These are phyloP conservation scores for Noctua comes DNA, from an alignment of 2,888 invertebrate species.

Conservation along the genomic window DNA sequence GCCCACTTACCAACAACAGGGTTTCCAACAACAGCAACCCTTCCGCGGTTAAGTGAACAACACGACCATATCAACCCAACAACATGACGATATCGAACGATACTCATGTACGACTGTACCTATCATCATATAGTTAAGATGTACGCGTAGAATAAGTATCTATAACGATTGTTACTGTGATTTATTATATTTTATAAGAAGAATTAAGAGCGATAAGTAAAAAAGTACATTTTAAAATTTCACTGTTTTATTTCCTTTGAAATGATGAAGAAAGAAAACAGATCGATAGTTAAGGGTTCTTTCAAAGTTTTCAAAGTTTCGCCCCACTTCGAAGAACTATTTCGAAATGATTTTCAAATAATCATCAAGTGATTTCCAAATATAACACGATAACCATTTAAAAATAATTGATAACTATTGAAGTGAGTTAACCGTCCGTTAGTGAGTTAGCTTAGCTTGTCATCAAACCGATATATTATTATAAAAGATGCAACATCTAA, in stretches of 20 bases:
- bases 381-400: neutral
- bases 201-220: slow-evolving; percentile 69
- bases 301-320: neutral
- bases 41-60: slow-evolving; percentile 80
- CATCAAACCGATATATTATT: neutral
- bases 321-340: neutral
- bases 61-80: slow-evolving; percentile 21
- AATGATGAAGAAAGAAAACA: neutral
- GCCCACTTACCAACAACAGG: slow-evolving; percentile 57
- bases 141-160: slow-evolving; percentile 71
- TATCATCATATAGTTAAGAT: slow-evolving; percentile 69
- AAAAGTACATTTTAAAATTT: slow-evolving; percentile 38
- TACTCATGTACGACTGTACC: slow-evolving; percentile 66
- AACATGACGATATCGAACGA: slow-evolving; percentile 50
- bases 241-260: slow-evolving; percentile 30
- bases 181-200: slow-evolving; percentile 81
- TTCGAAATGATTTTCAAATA: neutral
- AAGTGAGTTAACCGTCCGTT: no score
- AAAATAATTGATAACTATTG: neutral
- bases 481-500: neutral
- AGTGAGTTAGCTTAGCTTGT: no score
- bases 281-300: neutral
- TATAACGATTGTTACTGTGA: slow-evolving; percentile 85
- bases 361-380: neutral
- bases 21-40: slow-evolving; percentile 59